These are phyloP conservation scores for Rutilus rutilus DNA, from an alignment of 2,113 vertebrate species.

Conservation along the genomic window DNA sequence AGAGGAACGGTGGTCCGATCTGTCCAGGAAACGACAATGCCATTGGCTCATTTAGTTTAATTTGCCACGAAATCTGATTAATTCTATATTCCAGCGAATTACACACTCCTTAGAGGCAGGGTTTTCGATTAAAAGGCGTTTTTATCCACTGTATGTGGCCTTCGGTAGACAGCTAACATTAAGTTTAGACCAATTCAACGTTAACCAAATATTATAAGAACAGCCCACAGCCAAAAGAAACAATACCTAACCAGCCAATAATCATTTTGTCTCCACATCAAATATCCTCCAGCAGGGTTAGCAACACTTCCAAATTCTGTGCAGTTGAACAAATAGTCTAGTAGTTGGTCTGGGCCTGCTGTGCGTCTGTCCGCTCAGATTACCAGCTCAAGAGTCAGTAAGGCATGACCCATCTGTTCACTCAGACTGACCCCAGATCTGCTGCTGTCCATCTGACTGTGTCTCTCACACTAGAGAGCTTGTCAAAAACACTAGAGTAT, in stretches of 20 bases:
- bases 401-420: conserved; percentile 35
- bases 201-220: neutral
- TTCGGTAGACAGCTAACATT: neutral
- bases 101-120: neutral
- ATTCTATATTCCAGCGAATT: conserved; percentile 39
- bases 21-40: conserved; percentile 43
- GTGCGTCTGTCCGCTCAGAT: conserved; percentile 32
- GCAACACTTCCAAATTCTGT: neutral
- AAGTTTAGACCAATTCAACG: neutral
- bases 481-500: neutral
- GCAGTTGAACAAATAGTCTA: conserved; percentile 33
- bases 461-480: neutral
- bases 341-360: conserved; percentile 19
- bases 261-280: neutral
- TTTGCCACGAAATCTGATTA: conserved; percentile 29
- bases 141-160: neutral
- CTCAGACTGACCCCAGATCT: conserved; percentile 37
- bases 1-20: conserved; percentile 35
- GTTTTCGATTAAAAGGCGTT: neutral
- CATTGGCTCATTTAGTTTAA: conserved; percentile 42
- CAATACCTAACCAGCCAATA: neutral
- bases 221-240: conserved; percentile 10
- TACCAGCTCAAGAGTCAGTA: conserved; percentile 17
- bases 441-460: neutral
- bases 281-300: conserved; percentile 1